These are phyloP conservation scores for Orycteropus afer DNA, from an alignment of 2,113 vertebrate genomes.

Conservation along the genomic window DNA sequence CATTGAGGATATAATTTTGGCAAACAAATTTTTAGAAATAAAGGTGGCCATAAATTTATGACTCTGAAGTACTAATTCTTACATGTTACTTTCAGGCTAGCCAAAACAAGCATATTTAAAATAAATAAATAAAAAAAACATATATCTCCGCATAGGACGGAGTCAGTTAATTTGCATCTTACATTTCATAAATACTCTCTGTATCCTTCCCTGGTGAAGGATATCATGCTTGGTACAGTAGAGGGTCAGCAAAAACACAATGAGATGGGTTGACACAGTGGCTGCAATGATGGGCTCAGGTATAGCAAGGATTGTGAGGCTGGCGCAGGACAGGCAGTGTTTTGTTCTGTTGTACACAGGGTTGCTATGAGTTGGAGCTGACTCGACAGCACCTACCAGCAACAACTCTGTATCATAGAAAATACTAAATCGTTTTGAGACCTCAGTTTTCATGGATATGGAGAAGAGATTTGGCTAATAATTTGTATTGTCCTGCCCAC, in stretches of 20 bases:
- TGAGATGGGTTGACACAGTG: too few relatives aligned
- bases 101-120: not conserved
- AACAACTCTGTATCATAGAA: not conserved
- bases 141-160: not conserved
- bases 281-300: too few relatives aligned
- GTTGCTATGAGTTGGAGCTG: too few relatives aligned
- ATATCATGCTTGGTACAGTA: too few relatives aligned
- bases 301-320: too few relatives aligned
- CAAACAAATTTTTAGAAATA: not conserved
- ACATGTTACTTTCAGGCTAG: not conserved
- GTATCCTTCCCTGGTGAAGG: not conserved
- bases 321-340: too few relatives aligned
- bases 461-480: not conserved
- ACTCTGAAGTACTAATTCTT: not conserved
- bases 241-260: too few relatives aligned
- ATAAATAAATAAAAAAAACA: not conserved
- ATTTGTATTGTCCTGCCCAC: not conserved
- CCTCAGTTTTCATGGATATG: not conserved
- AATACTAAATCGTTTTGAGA: not conserved
- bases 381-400: too few relatives aligned
- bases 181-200: not conserved
- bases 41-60: not conserved
- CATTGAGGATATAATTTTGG: not conserved
- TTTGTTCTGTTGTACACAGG: too few relatives aligned
- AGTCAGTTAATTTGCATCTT: not conserved